Evolutionary conservation across 1,140 invertebrate species (phyloP), one percentile per base, ranked within the genome.

Genomic region (Thaumatotibia leucotreta): DNA sequence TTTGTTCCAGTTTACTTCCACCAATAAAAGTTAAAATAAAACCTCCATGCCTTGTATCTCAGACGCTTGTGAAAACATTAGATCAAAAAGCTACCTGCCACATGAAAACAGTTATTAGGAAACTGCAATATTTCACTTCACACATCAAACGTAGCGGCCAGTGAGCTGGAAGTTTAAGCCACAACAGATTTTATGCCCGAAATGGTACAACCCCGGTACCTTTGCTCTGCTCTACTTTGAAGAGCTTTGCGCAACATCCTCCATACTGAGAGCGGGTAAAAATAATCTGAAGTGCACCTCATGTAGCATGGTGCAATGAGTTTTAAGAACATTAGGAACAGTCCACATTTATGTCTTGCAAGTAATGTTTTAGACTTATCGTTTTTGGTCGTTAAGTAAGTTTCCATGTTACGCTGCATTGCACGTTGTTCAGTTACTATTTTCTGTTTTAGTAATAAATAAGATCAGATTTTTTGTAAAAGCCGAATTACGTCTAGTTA

Each of bases 71-170:
- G n/a, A 52, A 58, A 58, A 58, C 52, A 54, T n/a, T 5, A 64
- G 67, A 68, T 64, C 62, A 68, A 68, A 68, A 61, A 67, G 66
- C 66, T 32, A 66, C 65, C 52, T 32, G 63, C n/a, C 54, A 32
- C 62, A 29, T 14, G 35, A 68, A 33, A 70, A 69, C 69, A 61
- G 74, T 73, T 75, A 72, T 58, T 74, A 74, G 71, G 77, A 75
- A 77, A 76, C 72, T 77, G 77, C 74, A 79, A 76, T 80, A 81
- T 82, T 77, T 85, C 80, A 85, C 67, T 69, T 69, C 72, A 67
- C 68, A 83, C 80, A 79, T 89, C 84, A 87, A 89, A 89, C 80
- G 76, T 72, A 63, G 64, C 64, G 76, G 72, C 70, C 79, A 76
- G 76, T 85, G 75, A 81, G 80, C 81, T 82, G 76, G 82, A 82